Evolutionary conservation across 2,888 invertebrate species (phyloP).

Genomic region (Eilema caniola): DNA sequence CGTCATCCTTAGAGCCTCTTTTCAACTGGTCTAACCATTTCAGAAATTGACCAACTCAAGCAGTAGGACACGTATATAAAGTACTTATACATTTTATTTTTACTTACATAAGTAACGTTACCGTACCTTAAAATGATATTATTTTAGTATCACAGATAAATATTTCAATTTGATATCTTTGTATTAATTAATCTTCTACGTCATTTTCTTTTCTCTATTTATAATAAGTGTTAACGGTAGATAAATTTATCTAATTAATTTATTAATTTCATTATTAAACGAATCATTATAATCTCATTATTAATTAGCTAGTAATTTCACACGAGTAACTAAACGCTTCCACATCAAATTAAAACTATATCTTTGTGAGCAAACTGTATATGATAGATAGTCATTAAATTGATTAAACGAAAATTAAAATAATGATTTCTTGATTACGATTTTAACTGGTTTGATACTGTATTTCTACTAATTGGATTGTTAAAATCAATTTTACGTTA

Average conservation of each 20-base stretch:
- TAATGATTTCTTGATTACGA: slow-evolving; percentile 46
- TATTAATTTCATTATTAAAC: background rate
- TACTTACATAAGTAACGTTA: too few relatives aligned
- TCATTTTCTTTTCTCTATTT: too few relatives aligned
- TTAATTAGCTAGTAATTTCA: slow-evolving; percentile 27
- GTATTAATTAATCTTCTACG: too few relatives aligned
- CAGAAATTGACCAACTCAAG: too few relatives aligned
- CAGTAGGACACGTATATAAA: too few relatives aligned
- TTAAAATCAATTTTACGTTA: slow-evolving; percentile 51
- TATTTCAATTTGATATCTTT: too few relatives aligned
- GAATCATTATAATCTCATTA: slow-evolving; percentile 3
- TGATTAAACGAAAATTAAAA: slow-evolving; percentile 46
- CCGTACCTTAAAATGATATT: too few relatives aligned
- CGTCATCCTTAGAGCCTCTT: too few relatives aligned
- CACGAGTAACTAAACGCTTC: slow-evolving; percentile 18
- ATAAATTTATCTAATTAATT: background rate
- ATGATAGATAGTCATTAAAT: slow-evolving; percentile 41
- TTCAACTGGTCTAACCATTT: too few relatives aligned
- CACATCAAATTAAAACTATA: slow-evolving; percentile 21
- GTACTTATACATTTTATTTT: too few relatives aligned
- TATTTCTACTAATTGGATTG: slow-evolving; percentile 51
- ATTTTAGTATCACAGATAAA: too few relatives aligned
- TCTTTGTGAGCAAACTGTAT: slow-evolving; percentile 18
- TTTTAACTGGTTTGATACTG: slow-evolving; percentile 41
- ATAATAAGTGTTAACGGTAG: too few relatives aligned